Evolutionary conservation across 2,888 invertebrate species (phyloP).

Genomic region (Trichogramma dendrolimi): DNA sequence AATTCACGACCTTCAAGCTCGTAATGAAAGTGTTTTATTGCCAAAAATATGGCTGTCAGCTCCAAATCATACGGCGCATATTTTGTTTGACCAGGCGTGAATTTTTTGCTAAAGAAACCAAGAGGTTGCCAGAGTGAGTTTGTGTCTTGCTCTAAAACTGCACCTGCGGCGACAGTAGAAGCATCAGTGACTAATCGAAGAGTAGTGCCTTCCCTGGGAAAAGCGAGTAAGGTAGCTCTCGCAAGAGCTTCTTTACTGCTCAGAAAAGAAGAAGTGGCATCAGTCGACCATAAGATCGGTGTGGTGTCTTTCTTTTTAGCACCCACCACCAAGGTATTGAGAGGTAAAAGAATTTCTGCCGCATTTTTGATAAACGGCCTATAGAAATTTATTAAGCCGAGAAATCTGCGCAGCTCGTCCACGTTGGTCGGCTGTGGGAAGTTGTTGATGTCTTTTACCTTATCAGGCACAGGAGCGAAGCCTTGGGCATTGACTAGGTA

Average conservation of each 20-base stretch:
- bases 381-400: neutral
- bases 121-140: neutral
- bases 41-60: no score
- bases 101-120: no score
- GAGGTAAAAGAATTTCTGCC: slow-evolving; percentile 15
- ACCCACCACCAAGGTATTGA: neutral
- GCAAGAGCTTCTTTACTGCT: neutral
- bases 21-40: no score
- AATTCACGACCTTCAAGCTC: no score
- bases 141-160: neutral
- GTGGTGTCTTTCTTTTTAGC: neutral
- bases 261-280: neutral
- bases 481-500: slow-evolving; percentile 14
- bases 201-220: neutral
- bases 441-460: no score
- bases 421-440: no score
- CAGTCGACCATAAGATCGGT: neutral
- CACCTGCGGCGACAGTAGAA: neutral
- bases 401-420: no score
- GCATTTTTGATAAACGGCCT: slow-evolving; percentile 14
- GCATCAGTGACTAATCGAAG: neutral
- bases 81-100: no score
- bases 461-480: slow-evolving; percentile 17
- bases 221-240: neutral
- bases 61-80: no score